These are phyloP conservation scores for Catharus ustulatus DNA, from an alignment of 2,797 vertebrate genomes.

Conservation along the genomic window DNA sequence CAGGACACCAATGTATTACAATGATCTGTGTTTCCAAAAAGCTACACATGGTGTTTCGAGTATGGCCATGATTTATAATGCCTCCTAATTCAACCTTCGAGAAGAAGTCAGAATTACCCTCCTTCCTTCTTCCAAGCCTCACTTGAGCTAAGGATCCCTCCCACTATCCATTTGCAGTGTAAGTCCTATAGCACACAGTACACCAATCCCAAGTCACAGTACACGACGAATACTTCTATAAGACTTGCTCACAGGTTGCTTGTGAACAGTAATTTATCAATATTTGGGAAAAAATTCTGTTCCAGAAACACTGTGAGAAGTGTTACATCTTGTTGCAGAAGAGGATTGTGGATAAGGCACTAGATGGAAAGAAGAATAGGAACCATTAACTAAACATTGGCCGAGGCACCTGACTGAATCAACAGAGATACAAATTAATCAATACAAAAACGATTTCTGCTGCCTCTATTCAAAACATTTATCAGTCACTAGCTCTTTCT, in stretches of 20 bases:
- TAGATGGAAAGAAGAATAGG: neutral
- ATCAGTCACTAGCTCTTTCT: constrained; percentile 6
- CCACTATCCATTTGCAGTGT: neutral
- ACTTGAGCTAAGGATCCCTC: neutral
- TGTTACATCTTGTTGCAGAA: neutral
- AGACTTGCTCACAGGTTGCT: neutral
- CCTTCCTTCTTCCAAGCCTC: neutral
- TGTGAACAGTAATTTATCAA: neutral
- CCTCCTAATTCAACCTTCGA: neutral
- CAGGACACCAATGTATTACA: neutral
- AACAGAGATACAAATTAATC: neutral
- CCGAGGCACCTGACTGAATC: neutral
- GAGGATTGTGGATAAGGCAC: neutral
- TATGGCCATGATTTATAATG: rapidly evolving
- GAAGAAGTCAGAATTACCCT: neutral
- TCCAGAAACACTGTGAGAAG: neutral
- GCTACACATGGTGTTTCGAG: neutral
- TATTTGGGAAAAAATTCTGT: neutral
- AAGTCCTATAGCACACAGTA: neutral
- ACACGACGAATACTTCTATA: neutral
- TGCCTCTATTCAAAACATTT: neutral
- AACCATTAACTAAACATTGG: constrained; percentile 10
- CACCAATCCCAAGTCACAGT: neutral
- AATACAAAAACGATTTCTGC: neutral
- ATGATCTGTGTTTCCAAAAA: neutral